A percentile compares a stretch with the other conserved stretches of the same genome.
phyloP scores from a whole-genome alignment of 1,140 invertebrate genomes.

The Asobara japonica region DNA sequence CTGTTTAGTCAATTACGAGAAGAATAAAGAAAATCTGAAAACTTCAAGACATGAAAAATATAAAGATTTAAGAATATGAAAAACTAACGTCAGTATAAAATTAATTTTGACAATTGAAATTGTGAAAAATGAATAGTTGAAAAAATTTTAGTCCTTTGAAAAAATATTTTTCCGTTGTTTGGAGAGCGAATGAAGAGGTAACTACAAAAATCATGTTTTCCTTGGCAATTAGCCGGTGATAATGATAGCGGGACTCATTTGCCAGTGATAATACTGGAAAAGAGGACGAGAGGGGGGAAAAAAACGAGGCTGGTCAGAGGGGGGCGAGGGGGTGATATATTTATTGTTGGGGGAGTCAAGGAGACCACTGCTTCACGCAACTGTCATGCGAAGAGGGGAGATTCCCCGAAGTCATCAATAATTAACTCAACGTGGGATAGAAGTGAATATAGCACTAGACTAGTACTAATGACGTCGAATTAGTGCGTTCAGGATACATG shows the following conservation, averaged over 20 bases:
- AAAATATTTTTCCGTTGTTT: not conserved
- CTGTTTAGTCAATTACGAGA: too few relatives aligned
- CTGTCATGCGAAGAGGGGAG: constrained; percentile 23
- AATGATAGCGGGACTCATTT: not conserved
- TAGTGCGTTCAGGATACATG: not conserved
- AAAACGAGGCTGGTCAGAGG: not conserved
- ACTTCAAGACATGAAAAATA: too few relatives aligned
- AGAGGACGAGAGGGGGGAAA: constrained; percentile 11
- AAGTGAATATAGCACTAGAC: not conserved
- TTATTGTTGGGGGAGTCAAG: constrained; percentile 44
- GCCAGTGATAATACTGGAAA: constrained; percentile 23
- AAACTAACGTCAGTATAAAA: too few relatives aligned
- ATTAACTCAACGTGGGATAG: constrained; percentile 24
- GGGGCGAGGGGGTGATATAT: constrained; percentile 28
- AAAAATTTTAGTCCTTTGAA: not conserved
- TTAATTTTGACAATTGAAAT: too few relatives aligned
- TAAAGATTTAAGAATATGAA: too few relatives aligned
- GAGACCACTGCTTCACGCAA: constrained; percentile 49
- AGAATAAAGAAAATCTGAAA: too few relatives aligned
- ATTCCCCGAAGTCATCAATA: constrained; percentile 17
- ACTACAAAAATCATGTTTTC: not conserved
- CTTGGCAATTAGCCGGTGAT: not conserved
- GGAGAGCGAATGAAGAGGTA: not conserved
- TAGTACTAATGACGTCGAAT: not conserved
- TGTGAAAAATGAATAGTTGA: not conserved